A percentile compares a stretch with the other conserved stretches of the same genome.
phyloP scores from a whole-genome alignment of 2,888 invertebrate genomes.

The Leistus spinibarbis region DNA sequence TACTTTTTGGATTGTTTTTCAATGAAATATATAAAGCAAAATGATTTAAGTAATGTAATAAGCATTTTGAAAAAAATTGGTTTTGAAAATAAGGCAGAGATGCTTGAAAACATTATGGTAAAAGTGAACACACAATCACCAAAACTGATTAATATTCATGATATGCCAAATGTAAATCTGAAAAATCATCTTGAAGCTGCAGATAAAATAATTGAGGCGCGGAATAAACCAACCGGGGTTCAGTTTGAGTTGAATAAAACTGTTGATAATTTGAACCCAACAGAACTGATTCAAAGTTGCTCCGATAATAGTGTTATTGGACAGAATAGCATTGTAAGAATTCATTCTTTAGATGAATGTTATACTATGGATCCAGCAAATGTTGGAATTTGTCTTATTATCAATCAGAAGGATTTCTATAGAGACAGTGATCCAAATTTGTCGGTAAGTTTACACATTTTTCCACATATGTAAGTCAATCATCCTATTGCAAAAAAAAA shows the following conservation, averaged over 20 bases:
- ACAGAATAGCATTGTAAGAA: conserved; percentile 18
- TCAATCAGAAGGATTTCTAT: conserved; percentile 55
- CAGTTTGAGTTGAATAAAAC: conserved; percentile 44
- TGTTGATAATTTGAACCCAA: background rate
- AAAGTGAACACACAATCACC: conserved; percentile 20
- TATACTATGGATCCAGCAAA: conserved; percentile 48
- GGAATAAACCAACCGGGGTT: conserved; percentile 42
- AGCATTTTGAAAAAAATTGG: conserved; percentile 48
- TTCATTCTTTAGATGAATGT: conserved; percentile 25
- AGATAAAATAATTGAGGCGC: background rate
- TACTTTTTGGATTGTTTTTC: conserved; percentile 51
- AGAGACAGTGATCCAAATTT: conserved; percentile 44
- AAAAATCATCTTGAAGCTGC: background rate
- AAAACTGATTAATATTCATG: background rate
- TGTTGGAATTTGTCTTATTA: conserved; percentile 55
- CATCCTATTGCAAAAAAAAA: background rate
- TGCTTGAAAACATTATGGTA: background rate
- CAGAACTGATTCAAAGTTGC: background rate
- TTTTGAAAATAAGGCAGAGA: conserved; percentile 42
- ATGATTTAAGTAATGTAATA: conserved; percentile 47
- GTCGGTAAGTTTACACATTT: conserved; percentile 41
- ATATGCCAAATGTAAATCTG: background rate
- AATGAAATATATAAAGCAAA: conserved; percentile 44
- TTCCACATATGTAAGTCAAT: background rate
- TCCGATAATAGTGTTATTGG: conserved; percentile 27